phyloP scores from a whole-genome alignment of 1,140 invertebrate genomes.

The Neomicropteryx cornuta region DNA sequence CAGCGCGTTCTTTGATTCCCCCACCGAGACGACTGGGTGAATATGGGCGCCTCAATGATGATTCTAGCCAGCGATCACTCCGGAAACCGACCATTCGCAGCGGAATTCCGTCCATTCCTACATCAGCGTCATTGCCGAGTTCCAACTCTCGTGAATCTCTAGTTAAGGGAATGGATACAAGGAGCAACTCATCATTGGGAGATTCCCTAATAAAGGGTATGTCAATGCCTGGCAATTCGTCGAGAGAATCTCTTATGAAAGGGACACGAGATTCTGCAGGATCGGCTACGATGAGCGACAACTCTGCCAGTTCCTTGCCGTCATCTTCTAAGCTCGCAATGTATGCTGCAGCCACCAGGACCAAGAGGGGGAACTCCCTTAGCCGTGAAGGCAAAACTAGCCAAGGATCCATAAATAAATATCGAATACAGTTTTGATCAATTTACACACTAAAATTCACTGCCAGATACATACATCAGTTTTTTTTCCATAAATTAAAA shows the following conservation, averaged over 20 bases:
- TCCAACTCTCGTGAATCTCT: constrained; percentile 36
- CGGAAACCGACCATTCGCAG: constrained; percentile 25
- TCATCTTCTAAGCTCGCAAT: constrained; percentile 47
- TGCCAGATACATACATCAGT: too few species aligned
- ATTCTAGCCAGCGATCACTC: constrained; percentile 29
- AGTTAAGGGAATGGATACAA: constrained; percentile 30
- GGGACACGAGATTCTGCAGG: constrained; percentile 37
- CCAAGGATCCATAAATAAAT: constrained; percentile 42
- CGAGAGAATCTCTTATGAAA: constrained; percentile 32
- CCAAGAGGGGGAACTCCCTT: constrained; percentile 41
- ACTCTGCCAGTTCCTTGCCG: constrained; percentile 43
- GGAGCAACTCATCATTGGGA: constrained; percentile 10
- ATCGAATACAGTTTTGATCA: constrained; percentile 55
- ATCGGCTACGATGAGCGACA: constrained; percentile 41
- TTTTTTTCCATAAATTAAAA: too few species aligned
- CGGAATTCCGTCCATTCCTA: constrained; percentile 36
- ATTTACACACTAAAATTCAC: too few species aligned
- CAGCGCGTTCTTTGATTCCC: constrained; percentile 51
- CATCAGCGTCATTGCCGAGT: constrained; percentile 34
- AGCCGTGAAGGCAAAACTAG: constrained; percentile 41
- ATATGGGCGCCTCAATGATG: constrained; percentile 45
- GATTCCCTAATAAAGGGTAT: constrained; percentile 15
- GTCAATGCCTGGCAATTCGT: constrained; percentile 13
- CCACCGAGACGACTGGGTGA: constrained; percentile 43
- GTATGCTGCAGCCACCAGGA: constrained; percentile 30